phyloP scores from a whole-genome alignment of 2,113 vertebrate genomes.

The Plecotus auritus region DNA sequence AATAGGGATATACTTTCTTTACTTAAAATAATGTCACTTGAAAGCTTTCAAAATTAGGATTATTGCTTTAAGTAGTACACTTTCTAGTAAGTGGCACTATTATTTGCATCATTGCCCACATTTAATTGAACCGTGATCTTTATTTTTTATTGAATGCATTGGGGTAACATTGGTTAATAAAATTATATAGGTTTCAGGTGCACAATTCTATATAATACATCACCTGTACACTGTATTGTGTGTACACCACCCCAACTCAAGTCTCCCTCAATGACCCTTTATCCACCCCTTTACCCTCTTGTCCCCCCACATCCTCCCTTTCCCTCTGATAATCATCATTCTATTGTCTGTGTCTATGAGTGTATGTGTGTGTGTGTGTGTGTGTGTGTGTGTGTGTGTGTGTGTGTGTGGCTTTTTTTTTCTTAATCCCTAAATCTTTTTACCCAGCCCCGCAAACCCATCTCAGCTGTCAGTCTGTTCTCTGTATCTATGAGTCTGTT shows the following conservation, averaged over 20 bases:
- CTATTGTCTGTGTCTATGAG: neutral
- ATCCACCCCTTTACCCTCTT: neutral
- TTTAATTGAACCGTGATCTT: conserved; percentile 69
- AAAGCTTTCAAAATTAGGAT: conserved; percentile 39
- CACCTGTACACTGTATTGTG: neutral
- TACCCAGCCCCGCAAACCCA: neutral
- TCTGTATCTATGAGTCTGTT: neutral
- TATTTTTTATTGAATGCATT: neutral
- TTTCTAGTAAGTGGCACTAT: conserved; percentile 44
- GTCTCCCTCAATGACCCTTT: neutral
- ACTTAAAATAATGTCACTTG: conserved; percentile 61
- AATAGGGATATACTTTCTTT: neutral
- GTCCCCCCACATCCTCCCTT: too few species aligned
- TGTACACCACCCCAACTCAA: neutral
- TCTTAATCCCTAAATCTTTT: neutral
- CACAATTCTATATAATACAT: neutral
- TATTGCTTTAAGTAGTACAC: conserved; percentile 14
- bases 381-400: too few species aligned
- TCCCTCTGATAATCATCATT: neutral
- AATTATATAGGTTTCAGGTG: neutral
- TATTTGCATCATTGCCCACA: conserved; percentile 59
- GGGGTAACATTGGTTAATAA: neutral
- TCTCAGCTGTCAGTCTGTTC: neutral
- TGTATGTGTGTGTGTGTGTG: too few species aligned
- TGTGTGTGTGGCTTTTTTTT: neutral